Base-by-base conservation (phyloP, 1,140 invertebrate species). In the Drosophila punjabiensis region DNA sequence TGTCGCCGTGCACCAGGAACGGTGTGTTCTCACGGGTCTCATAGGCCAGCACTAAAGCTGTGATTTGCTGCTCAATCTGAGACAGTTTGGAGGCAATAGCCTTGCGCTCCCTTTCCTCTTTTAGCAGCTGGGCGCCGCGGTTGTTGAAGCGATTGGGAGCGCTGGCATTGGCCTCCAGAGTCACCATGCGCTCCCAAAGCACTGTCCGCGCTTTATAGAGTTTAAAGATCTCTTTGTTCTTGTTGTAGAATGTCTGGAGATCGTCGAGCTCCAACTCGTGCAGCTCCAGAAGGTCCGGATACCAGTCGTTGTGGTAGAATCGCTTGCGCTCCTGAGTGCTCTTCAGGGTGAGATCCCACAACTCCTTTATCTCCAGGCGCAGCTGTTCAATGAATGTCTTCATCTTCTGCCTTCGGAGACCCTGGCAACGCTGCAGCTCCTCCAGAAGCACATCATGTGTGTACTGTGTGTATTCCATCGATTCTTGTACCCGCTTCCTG, bases 91-190 rank as follows among this genome's bases (percentile, higher is more conserved):
- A 95, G 2, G 95, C 93, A 14, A 96, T 94, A 5, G 93, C 91
- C 85, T 97, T 98, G 10, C 97, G 94, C 81, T 97, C 96, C 79
- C 96, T 97, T 93, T 98, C 97, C 91, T 98, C 97, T 24, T 95
- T 94, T 0, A 98, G 93, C 11, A 98, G 94, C 76, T 97, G 96
- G 0, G 97, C 97, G 10, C 97, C 97, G 45, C 97, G 95, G 93
- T 98, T 98, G 68, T 97, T 96, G 86, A 96, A 97, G 4, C 97
- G 94, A 76, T 96, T 96, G 0, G 97, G 96, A 88, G 97, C 96
- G 24, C 95, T 95, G 1, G 96, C 95, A 76, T 96, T 95, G 58
- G 94, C 94, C 69, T 97, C 95, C 10, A 97, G 87, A 24, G 96
- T 95, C 28, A 94, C 94, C 94, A 96, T 95, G 81, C 96, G 95